Base-by-base conservation (phyloP, 2,797 vertebrate genomes). In the Alfaro cultratus region DNA sequence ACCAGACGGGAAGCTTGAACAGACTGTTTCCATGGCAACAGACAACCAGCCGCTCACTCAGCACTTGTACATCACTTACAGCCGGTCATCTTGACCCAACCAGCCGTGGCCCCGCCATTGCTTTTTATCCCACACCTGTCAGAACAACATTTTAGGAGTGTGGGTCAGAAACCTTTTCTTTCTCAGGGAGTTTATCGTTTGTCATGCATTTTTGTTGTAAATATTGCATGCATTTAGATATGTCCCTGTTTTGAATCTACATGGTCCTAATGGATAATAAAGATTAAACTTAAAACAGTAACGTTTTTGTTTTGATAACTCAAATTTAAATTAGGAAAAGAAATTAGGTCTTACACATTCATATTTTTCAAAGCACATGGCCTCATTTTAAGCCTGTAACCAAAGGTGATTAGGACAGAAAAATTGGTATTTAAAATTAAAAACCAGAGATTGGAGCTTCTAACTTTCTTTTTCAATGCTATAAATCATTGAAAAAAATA, bases 11-110 rank as follows among this genome's bases (percentile, higher is more conserved):
- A 98, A 94, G 90, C 95, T 99, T 86, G 97, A 98, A 93, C 98
- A 99, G 95, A 98, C 96, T 0, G 97, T 99, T 91, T 98, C 96
- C 85, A 99, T 99, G 98, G 96, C 97, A 86, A 98, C 97, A 89
- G 96, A 95, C 88, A 96, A 95, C 26, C 97, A 99, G 91, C 95
- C 97, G 36, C 94, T 98, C 93, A 96, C 94, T 73, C 97, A 97
- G 91, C 98, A 99, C 89, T 95, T 99, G 88, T 96, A 95, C 87
- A 95, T 99, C 77, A 97, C 95, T 70, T 99, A 99, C 94, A 95
- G 93, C 85, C 97, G 96, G 45, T 86, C 78, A 47, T 86, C 86
- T 75, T 95, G 88, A 94, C 46, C 45, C 45, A 51, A 72, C 72
- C 29, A 43, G n/a, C 73, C 41, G 3, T 1, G 29, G 1, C 45